A percentile compares a stretch with the other conserved stretches of the same genome.
Conservation (phyloP, 2,113 vertebrate species). For the Oryzias curvinotus region DNA sequence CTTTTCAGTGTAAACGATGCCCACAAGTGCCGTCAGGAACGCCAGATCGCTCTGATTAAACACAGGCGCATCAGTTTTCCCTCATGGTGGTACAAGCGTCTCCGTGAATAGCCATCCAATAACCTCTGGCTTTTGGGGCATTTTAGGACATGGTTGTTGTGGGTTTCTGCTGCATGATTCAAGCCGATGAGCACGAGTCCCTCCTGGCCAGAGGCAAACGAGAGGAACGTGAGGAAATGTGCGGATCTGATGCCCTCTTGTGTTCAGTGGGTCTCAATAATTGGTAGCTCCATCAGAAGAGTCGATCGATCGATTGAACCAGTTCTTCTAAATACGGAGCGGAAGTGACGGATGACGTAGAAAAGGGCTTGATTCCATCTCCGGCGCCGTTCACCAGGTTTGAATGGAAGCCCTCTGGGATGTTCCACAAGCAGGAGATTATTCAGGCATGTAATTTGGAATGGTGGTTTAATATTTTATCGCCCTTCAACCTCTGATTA, state of each 20-base stretch:
- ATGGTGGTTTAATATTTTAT: conserved; percentile 35
- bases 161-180: background rate
- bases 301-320: too few relatives aligned
- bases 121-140: too few relatives aligned
- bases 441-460: conserved; percentile 10
- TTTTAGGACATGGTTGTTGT: background rate
- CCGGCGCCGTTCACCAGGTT: background rate
- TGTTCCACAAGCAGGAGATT: conserved; percentile 34
- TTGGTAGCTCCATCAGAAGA: too few relatives aligned
- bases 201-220: background rate
- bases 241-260: conserved; percentile 45
- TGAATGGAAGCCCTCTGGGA: conserved; percentile 1
- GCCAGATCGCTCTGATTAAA: too few relatives aligned
- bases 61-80: too few relatives aligned
- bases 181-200: conserved; percentile 7
- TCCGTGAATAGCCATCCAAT: background rate
- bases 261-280: conserved; percentile 4
- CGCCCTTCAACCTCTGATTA: background rate
- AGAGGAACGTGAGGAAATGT: background rate
- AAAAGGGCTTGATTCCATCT: background rate
- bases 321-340: too few relatives aligned
- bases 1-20: too few relatives aligned
- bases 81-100: too few relatives aligned
- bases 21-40: too few relatives aligned
- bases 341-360: too few relatives aligned